Conservation (phyloP, 2,888 invertebrate genomes). For the Scotopteryx bipunctaria region DNA sequence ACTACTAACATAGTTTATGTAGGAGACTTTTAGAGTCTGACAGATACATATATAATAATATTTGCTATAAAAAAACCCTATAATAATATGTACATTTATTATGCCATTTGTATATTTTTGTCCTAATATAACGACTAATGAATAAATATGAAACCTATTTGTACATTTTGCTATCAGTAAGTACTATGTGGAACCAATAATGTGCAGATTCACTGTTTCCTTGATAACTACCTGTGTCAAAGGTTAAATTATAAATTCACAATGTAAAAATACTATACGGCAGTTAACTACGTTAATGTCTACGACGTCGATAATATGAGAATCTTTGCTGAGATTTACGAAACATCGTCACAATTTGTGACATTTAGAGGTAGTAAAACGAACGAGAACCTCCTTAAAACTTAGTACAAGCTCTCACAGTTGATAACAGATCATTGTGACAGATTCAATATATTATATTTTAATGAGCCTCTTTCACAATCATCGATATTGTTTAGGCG, state of each 20-base stretch:
- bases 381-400: background rate
- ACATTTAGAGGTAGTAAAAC: conserved; percentile 12
- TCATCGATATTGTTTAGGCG: no score
- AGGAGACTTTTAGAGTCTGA: no score
- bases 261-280: background rate
- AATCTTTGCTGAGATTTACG: conserved; percentile 11
- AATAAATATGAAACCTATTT: background rate
- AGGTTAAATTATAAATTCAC: conserved; percentile 1
- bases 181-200: background rate
- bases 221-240: background rate
- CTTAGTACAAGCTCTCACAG: background rate
- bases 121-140: no score
- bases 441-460: no score
- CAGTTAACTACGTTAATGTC: background rate
- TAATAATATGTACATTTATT: no score
- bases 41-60: no score
- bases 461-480: no score
- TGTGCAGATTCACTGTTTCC: background rate
- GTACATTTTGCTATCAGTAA: background rate
- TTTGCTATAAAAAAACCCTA: no score
- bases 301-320: conserved; percentile 11
- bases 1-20: no score
- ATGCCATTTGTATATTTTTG: background rate
- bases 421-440: background rate
- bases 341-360: background rate